Evolutionary conservation across 2,888 invertebrate species (phyloP).

Genomic region (Anthrax anthrax): DNA sequence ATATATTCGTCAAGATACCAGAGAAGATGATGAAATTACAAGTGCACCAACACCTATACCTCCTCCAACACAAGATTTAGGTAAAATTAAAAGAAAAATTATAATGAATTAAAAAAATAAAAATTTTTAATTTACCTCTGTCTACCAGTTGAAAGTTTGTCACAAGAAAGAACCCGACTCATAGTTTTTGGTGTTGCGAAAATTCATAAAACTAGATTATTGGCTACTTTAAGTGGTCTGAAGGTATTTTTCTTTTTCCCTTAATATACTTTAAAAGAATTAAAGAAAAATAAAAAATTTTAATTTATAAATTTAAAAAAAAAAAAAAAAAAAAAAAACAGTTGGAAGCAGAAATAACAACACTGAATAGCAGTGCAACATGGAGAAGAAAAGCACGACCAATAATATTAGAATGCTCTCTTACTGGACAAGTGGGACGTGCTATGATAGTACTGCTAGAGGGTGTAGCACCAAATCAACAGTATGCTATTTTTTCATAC

Average conservation of each 20-base stretch:
- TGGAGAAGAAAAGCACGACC: slow-evolving; percentile 73
- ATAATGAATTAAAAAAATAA: no score
- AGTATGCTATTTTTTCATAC: slow-evolving; percentile 44
- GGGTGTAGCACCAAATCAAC: slow-evolving; percentile 78
- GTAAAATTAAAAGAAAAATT: not conserved
- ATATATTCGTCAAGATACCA: slow-evolving; percentile 5
- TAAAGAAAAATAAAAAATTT: not conserved
- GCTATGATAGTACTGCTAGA: slow-evolving; percentile 86
- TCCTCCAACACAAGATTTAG: slow-evolving; percentile 1
- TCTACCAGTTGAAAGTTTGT: slow-evolving; percentile 1
- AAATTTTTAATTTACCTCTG: not conserved
- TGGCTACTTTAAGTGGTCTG: slow-evolving; percentile 83
- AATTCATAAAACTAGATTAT: slow-evolving; percentile 69
- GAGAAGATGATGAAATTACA: slow-evolving; percentile 38
- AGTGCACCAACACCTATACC: slow-evolving; percentile 18
- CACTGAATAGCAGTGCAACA: slow-evolving; percentile 78
- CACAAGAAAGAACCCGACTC: slow-evolving; percentile 53
- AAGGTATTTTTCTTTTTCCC: slow-evolving; percentile 39
- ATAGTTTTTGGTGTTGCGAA: slow-evolving; percentile 78
- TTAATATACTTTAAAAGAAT: no score
- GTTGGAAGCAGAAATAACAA: slow-evolving; percentile 85
- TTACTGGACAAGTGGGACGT: slow-evolving; percentile 80
- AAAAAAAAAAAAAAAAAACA: no score
- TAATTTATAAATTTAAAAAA: not conserved
- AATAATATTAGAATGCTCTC: slow-evolving; percentile 54